A percentile compares a stretch with the other conserved stretches of the same genome.
Evolutionary conservation across 2,888 invertebrate genomes (phyloP).

Genomic region (Perizoma affinitatum): DNA sequence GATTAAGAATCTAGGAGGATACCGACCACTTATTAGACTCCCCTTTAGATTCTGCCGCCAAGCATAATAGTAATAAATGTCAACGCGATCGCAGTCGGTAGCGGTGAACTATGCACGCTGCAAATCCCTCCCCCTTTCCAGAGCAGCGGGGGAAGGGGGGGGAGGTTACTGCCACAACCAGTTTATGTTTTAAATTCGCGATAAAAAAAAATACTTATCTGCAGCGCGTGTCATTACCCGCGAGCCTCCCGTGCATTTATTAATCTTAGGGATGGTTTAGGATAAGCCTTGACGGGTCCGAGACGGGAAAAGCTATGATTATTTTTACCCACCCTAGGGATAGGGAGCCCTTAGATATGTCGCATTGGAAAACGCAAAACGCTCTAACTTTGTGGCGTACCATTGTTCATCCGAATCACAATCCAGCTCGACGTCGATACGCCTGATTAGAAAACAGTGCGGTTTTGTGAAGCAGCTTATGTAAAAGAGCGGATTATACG

Average conservation of each 20-base stretch:
- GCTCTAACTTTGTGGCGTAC: no score
- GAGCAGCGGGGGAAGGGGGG: neutral
- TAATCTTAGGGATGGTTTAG: slow-evolving; percentile 59
- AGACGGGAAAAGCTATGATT: neutral
- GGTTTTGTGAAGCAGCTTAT: no score
- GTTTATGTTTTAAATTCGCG: slow-evolving; percentile 79
- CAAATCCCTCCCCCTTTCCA: neutral
- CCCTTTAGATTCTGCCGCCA: neutral
- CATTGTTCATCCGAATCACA: no score
- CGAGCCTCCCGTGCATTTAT: slow-evolving; percentile 70
- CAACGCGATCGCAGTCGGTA: slow-evolving; percentile 27
- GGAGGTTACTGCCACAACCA: slow-evolving; percentile 56
- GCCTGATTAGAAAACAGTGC: no score
- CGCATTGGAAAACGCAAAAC: no score
- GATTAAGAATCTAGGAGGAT: no score
- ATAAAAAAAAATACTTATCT: slow-evolving; percentile 66
- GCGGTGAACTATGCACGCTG: slow-evolving; percentile 37
- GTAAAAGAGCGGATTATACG: no score
- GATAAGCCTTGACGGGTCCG: slow-evolving; percentile 7
- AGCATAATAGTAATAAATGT: slow-evolving; percentile 17
- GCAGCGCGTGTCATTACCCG: slow-evolving; percentile 81
- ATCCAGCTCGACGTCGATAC: no score
- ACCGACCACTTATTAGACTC: no score
- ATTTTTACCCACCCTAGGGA: no score
- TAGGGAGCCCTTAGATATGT: no score